Base-by-base conservation (phyloP, 2,888 invertebrate species). In the Axea sp. region DNA sequence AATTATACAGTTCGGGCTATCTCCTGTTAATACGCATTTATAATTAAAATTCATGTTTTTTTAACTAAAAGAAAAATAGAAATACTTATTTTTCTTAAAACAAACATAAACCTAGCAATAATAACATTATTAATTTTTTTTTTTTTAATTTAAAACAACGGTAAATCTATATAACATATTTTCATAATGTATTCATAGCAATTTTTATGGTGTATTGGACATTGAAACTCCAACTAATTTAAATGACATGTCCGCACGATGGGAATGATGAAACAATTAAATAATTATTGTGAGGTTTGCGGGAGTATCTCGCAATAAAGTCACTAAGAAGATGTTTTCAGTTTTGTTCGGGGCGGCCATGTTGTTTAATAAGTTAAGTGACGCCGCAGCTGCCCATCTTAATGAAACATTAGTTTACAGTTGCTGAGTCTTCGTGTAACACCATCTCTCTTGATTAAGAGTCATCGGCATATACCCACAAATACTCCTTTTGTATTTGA, bases 311-410 rank as follows among this genome's bases (percentile, higher is more conserved):
- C 43, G 53, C 76, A 73, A 76, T 71, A 71, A 71, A 71, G 68
- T 68, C 68, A 28, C 57, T 11, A 43, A 59, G 57, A 68, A 72
- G 72, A 72, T 75, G 73, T 77, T 71, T 77, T 53, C 67, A 64
- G 76, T 73, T 65, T 74, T 65, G 71, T 73, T 73, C 62, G 74
- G 73, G 78, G 79, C 79, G 78, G 83, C 82, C 84, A 82, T 83
- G 79, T 82, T 84, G 85, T 84, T 85, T 86, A 86, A 86, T 86
- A 86, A 86, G 85, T 85, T 86, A 86, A 86, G 86, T 85, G 85
- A 84, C 82, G 84, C 81, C 86, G 86, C 86, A 86, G 86, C 86
- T 86, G 86, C 84, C 82, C 81, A 80, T 83, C 84, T 86, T 85
- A 85, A 86, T 86, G 86, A 86, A 86, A 83, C 85, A 86, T 86